phyloP scores from a whole-genome alignment of 2,888 invertebrate species.

The Mythimna vitellina region DNA sequence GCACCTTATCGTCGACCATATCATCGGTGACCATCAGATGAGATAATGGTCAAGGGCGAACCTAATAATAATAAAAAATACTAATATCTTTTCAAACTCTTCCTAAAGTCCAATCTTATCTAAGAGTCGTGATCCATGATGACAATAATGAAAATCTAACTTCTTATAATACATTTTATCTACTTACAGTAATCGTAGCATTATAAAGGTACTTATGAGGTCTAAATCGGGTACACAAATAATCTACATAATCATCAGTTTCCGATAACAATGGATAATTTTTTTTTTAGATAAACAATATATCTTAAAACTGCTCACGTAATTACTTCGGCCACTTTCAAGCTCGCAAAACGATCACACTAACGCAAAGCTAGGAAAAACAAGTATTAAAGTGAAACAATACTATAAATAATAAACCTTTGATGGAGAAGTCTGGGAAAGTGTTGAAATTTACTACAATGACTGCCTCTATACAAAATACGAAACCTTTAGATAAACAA shows the following conservation, averaged over 20 bases:
- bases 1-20: no score
- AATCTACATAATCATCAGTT: slow-evolving; percentile 40
- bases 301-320: slow-evolving; percentile 18
- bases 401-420: background rate
- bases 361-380: slow-evolving; percentile 7
- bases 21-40: no score
- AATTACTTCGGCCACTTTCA: background rate
- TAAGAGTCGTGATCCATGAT: background rate
- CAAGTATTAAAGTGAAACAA: background rate
- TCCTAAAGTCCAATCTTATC: slow-evolving; percentile 5
- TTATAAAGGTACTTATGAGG: slow-evolving; percentile 14
- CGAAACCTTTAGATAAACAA: slow-evolving; percentile 19
- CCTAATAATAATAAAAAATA: no score
- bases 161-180: slow-evolving; percentile 9
- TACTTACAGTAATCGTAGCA: slow-evolving; percentile 11
- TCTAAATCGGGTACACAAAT: background rate
- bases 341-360: background rate
- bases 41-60: no score
- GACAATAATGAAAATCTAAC: background rate
- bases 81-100: background rate
- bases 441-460: background rate
- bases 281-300: slow-evolving; percentile 6
- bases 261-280: slow-evolving; percentile 21
- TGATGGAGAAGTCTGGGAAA: background rate
- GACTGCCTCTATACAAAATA: slow-evolving; percentile 7